Base-by-base conservation (phyloP, 2,113 vertebrate genomes). In the Ranitomeya variabilis region DNA sequence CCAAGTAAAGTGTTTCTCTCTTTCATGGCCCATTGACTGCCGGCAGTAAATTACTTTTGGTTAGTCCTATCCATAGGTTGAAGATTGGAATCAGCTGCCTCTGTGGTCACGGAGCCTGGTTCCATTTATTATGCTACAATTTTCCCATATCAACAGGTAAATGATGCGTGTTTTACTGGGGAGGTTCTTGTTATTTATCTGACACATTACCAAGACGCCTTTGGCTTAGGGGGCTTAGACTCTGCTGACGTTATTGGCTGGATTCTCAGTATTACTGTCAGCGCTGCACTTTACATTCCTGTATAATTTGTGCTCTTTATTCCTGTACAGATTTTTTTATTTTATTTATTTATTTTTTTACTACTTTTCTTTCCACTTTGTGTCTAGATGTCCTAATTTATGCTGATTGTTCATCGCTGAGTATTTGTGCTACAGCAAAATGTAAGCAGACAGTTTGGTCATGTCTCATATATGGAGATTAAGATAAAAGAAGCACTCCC, bases 1-100 rank as follows among this genome's bases (percentile, higher is more conserved):
- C 87, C 87, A 59, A n/a, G 60, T 84, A 85, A 89, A 84, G 10
- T 6, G 60, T 89, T 89, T 89, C 81, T 85, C 60, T 85, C 83
- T 85, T 79, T 6, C 82, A 89, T 85, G 74, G 87, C 87, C 62
- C 87, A 89, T 89, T 85, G 81, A 85, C 60, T 89, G 23, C 26
- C 12, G 31, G 73, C 87, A 79, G 62, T 85, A 89, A 89, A 89
- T 85, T 23, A 69, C 57, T 85, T 78, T 67, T 79, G 73, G 81
- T 85, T 85, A 85, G 83, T 76, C 82, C 60, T 26, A 59, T 37
- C 77, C 21, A 74, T 82, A 54, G 80, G 31, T 26, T 88, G 31
- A 81, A 80, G 31, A 84, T 26, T 89, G 23, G 78, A 89, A 89
- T 84, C 87, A 67, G 87, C 87, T 89, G 87, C 15, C 82, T 62